Evolutionary conservation across 2,888 invertebrate species (phyloP), one percentile per base, ranked within the genome.

Genomic region (Ferdinandea cuprea): DNA sequence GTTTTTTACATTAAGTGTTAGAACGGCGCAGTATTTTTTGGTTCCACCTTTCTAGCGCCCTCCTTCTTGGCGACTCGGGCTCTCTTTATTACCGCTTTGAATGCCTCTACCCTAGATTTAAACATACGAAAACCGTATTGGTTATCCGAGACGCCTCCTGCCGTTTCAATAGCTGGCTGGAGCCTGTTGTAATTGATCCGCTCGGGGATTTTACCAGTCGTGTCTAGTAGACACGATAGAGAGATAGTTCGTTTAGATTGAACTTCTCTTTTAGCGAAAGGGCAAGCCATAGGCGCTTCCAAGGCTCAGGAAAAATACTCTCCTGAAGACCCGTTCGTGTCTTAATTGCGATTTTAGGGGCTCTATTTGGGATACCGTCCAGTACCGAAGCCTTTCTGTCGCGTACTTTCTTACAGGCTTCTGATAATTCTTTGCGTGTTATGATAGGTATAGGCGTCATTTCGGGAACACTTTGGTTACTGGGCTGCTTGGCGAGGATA

Each of bases 381-480:
- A 28, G 28, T 28, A 5, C 50, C 30, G 50, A 15, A 50, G 28
- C 30, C 50, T 50, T 50, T 13, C 30, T 32, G 17, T 52, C 17
- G 32, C 52, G 28, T 32, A 52, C 30, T 17, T 32, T 32, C 15
- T 52, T 32, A 17, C 32, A 52, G 13, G 50, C 50, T 30, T 30
- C 30, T 15, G 30, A 30, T 15, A 52, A 52, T 52, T 52, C 50
- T 8, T 30, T n/a, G n/a, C n/a, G n/a, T n/a, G n/a, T n/a, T n/a
- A n/a, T n/a, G n/a, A n/a, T n/a, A n/a, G n/a, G n/a, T 15, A 28
- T 28, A 28, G 28, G 28, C 28, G 28, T 7, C 28, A 28, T 28
- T 7, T 28, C 28, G 2, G 4, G 28, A 28, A 7, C 28, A 4
- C 4, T 28, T 1, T 4, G 4, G 0, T 1, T 28, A 28, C 28